These are phyloP conservation scores for Contarinia nasturtii DNA, from an alignment of 1,140 invertebrate genomes.

Conservation along the genomic window DNA sequence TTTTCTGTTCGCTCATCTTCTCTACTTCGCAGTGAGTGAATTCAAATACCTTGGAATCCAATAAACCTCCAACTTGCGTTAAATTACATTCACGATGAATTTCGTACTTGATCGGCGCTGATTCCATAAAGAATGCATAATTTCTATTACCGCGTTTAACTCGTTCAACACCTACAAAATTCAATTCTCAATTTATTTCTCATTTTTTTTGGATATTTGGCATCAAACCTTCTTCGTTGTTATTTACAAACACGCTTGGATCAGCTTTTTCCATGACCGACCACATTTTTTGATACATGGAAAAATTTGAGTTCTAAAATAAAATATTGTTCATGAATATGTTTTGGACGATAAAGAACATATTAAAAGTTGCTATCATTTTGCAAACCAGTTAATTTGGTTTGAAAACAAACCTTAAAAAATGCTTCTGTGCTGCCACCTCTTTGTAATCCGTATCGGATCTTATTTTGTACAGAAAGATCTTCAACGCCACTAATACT, in stretches of 20 bases:
- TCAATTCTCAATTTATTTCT: no score
- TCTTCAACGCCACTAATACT: constrained; percentile 81
- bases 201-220: no score
- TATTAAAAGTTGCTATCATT: no score
- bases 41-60: constrained; percentile 71
- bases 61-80: constrained; percentile 76
- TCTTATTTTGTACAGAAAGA: constrained; percentile 69
- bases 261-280: constrained; percentile 55
- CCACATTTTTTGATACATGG: constrained; percentile 34
- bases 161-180: constrained; percentile 67
- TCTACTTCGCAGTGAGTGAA: constrained; percentile 42
- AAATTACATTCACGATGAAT: constrained; percentile 80
- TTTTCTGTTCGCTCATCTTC: constrained; percentile 7
- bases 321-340: no score
- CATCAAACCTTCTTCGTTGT: constrained; percentile 52
- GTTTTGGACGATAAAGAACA: no score
- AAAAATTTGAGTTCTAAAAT: constrained; percentile 22
- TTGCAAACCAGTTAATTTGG: constrained; percentile 57
- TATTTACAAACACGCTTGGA: constrained; percentile 55
- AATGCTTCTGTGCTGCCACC: constrained; percentile 14
- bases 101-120: constrained; percentile 75
- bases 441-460: constrained; percentile 63
- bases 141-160: constrained; percentile 58
- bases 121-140: constrained; percentile 92
- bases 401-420: constrained; percentile 39